Evolutionary conservation across 2,113 vertebrate species (phyloP).

Genomic region (Jacana jacana): DNA sequence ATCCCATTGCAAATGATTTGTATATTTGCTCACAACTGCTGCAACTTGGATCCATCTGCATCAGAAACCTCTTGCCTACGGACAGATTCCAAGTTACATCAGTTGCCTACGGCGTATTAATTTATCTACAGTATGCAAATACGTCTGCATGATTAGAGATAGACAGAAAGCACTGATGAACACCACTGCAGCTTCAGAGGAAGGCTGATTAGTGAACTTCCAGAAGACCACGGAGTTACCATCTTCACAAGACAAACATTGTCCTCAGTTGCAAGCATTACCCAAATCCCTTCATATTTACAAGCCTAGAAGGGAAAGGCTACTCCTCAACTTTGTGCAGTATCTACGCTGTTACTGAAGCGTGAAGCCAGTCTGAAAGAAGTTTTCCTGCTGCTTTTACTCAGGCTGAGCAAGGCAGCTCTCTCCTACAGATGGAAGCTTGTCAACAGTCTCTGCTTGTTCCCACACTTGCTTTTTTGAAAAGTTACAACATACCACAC

Average conservation of each 20-base stretch:
- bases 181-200: neutral
- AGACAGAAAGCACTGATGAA: neutral
- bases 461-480: constrained; percentile 1
- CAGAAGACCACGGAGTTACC: neutral
- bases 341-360: neutral
- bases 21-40: neutral
- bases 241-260: neutral
- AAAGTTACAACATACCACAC: neutral
- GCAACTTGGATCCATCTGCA: neutral
- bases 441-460: neutral
- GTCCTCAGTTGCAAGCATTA: neutral
- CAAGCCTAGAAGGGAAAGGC: neutral
- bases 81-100: neutral
- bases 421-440: neutral
- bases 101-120: neutral
- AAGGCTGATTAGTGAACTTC: neutral
- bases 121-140: neutral
- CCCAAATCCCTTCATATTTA: neutral
- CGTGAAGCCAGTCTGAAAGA: neutral
- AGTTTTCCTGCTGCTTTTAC: neutral
- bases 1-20: neutral
- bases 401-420: neutral
- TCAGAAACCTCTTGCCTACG: neutral
- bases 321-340: neutral
- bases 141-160: neutral